A percentile compares a stretch with the other conserved stretches of the same genome.
Conservation (phyloP, 1,140 invertebrate genomes). For the Asbolus verrucosus region DNA sequence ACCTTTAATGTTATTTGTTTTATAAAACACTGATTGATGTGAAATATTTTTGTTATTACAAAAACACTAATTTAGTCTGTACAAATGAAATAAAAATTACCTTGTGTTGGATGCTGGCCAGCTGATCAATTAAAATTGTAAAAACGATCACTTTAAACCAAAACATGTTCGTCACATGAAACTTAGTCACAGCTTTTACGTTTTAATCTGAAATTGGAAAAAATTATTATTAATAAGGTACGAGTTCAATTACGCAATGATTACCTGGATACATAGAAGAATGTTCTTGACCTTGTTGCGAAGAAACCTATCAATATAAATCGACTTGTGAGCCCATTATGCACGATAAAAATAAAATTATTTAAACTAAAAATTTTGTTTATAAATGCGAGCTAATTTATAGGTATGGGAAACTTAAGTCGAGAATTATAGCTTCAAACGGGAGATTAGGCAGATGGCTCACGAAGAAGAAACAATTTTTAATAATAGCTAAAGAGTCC, state of each 20-base stretch:
- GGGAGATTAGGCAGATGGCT: no score
- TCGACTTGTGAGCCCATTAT: not conserved
- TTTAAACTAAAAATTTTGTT: not conserved
- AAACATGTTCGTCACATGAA: constrained; percentile 6
- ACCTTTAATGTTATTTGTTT: constrained; percentile 4
- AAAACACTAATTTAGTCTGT: not conserved
- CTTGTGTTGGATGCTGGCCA: constrained; percentile 5
- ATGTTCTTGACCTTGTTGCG: no score
- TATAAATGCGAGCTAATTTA: constrained; percentile 1
- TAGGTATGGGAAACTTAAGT: not conserved
- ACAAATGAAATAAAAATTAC: constrained; percentile 14
- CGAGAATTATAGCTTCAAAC: not conserved
- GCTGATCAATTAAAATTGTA: not conserved
- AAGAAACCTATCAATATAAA: no score
- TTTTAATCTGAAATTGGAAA: not conserved
- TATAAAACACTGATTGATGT: constrained; percentile 17
- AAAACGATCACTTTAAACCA: constrained; percentile 15
- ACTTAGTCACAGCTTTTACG: not conserved
- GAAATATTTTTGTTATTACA: not conserved
- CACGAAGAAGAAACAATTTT: no score
- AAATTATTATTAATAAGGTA: not conserved
- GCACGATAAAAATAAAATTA: constrained; percentile 15
- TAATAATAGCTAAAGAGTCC: no score
- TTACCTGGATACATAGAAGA: no score
- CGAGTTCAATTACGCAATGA: no score